phyloP scores from a whole-genome alignment of 2,888 invertebrate species.

The Euclidia mi region DNA sequence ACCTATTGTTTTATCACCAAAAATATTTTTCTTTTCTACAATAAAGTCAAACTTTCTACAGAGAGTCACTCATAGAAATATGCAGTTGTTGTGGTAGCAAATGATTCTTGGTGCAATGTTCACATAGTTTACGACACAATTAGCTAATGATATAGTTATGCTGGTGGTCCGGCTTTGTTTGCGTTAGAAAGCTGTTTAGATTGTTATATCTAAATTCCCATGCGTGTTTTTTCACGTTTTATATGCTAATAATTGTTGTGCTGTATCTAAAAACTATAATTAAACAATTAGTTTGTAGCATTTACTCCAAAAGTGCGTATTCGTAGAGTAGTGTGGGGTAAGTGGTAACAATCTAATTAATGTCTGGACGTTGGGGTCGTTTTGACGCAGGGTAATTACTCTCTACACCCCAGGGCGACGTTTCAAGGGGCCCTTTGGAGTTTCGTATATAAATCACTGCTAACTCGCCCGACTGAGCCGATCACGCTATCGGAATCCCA shows the following conservation, averaged over 20 bases:
- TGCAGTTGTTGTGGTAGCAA: slow-evolving; percentile 26
- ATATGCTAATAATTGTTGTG: slow-evolving; percentile 40
- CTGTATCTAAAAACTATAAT: slow-evolving; percentile 35
- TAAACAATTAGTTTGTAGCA: slow-evolving; percentile 35
- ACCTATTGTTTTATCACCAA: slow-evolving; percentile 64
- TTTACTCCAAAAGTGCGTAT: slow-evolving; percentile 36
- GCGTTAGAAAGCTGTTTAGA: slow-evolving; percentile 58
- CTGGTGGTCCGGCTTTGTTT: slow-evolving; percentile 59
- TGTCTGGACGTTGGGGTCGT: slow-evolving; percentile 63
- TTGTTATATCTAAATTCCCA: slow-evolving; percentile 45
- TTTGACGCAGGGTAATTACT: slow-evolving; percentile 72
- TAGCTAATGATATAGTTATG: slow-evolving; percentile 52
- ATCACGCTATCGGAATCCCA: slow-evolving; percentile 63
- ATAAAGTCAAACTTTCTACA: slow-evolving; percentile 50
- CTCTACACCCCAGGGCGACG: slow-evolving; percentile 70
- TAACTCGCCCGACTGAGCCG: slow-evolving; percentile 68
- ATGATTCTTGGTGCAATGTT: slow-evolving; percentile 37
- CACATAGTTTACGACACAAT: slow-evolving; percentile 52
- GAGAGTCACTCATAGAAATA: slow-evolving; percentile 30
- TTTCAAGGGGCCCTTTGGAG: slow-evolving; percentile 63
- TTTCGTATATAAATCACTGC: slow-evolving; percentile 76
- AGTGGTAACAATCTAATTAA: slow-evolving; percentile 72
- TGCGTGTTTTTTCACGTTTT: slow-evolving; percentile 37
- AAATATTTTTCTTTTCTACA: slow-evolving; percentile 51
- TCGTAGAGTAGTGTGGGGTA: slow-evolving; percentile 56